phyloP scores from a whole-genome alignment of 2,888 invertebrate species.

The Drosophila rubida region DNA sequence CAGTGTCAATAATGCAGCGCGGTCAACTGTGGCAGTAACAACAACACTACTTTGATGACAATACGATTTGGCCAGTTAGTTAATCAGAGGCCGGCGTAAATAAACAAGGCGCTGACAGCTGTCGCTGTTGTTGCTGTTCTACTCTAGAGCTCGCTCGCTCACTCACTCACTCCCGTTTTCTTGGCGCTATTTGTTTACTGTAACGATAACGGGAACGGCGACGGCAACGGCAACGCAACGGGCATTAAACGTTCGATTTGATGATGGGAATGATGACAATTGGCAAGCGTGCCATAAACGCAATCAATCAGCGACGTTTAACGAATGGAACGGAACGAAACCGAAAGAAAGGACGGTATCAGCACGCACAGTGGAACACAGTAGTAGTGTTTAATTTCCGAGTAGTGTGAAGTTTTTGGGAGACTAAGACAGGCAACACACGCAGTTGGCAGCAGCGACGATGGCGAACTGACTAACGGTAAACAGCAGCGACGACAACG shows the following conservation, averaged over 20 bases:
- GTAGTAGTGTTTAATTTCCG: background rate
- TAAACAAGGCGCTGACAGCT: slow-evolving; percentile 56
- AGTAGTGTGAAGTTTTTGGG: slow-evolving; percentile 1
- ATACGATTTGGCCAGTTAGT: slow-evolving; percentile 38
- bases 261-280: slow-evolving; percentile 54
- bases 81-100: slow-evolving; percentile 46
- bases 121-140: slow-evolving; percentile 23
- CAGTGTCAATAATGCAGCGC: slow-evolving; percentile 23
- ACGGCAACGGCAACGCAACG: slow-evolving; percentile 35
- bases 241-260: slow-evolving; percentile 66
- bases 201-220: slow-evolving; percentile 27
- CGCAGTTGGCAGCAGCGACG: slow-evolving; percentile 51
- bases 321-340: slow-evolving; percentile 26
- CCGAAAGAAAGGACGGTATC: slow-evolving; percentile 21
- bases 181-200: background rate
- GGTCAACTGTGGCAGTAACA: slow-evolving; percentile 18
- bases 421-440: slow-evolving; percentile 34
- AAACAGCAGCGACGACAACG: slow-evolving; percentile 52
- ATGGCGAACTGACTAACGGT: slow-evolving; percentile 53
- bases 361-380: slow-evolving; percentile 18
- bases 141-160: background rate
- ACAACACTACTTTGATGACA: slow-evolving; percentile 15
- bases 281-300: slow-evolving; percentile 54
- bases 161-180: slow-evolving; percentile 17
- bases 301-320: slow-evolving; percentile 64